Percentiles rank a stretch among this genome's conserved stretches.
phyloP scores from a whole-genome alignment of 2,888 invertebrate genomes.

The Prenolepis imparis region DNA sequence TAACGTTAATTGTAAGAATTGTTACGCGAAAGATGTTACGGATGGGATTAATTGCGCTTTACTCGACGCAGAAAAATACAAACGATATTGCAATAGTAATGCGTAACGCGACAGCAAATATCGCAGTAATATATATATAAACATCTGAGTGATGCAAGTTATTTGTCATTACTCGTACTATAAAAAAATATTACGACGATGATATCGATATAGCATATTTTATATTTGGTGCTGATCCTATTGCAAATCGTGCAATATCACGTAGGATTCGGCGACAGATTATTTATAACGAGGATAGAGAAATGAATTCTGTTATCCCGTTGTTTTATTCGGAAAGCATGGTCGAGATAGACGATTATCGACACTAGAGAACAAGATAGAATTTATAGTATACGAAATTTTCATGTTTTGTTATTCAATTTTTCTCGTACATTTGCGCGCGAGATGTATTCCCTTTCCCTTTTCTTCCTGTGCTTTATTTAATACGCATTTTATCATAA shows the following conservation, averaged over 20 bases:
- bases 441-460: background rate
- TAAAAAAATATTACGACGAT: conserved; percentile 61
- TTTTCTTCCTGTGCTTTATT: conserved; percentile 16
- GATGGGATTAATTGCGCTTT: conserved; percentile 20
- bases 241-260: conserved; percentile 60
- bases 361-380: conserved; percentile 40
- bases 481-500: conserved; percentile 36
- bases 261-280: conserved; percentile 41
- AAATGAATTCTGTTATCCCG: conserved; percentile 56
- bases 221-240: conserved; percentile 63
- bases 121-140: conserved; percentile 5
- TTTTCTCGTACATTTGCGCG: conserved; percentile 45
- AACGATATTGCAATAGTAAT: background rate
- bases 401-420: conserved; percentile 60
- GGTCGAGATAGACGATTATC: conserved; percentile 51
- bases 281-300: conserved; percentile 60
- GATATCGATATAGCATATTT: conserved; percentile 69
- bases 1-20: conserved; percentile 50
- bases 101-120: background rate
- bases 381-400: conserved; percentile 45
- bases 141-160: conserved; percentile 55
- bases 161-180: conserved; percentile 64
- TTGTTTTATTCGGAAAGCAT: conserved; percentile 56
- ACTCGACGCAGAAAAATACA: conserved; percentile 16
- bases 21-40: conserved; percentile 23